phyloP scores from a whole-genome alignment of 2,888 invertebrate species.

The Dendrolimus pini region DNA sequence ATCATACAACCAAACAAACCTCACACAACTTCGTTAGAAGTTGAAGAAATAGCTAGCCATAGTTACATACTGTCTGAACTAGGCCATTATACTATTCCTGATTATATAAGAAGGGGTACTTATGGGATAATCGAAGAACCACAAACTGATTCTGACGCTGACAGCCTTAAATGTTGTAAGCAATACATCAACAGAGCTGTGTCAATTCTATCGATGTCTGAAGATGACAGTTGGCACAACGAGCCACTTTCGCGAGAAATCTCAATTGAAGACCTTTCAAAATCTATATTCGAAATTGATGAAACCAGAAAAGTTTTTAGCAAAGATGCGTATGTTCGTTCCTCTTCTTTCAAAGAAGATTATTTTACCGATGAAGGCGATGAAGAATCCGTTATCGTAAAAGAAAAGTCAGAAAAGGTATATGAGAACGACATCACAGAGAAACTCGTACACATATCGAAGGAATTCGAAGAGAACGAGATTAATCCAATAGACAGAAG shows the following conservation, averaged over 20 bases:
- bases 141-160: conserved; percentile 68
- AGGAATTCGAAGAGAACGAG: conserved; percentile 60
- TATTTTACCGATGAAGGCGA: conserved; percentile 57
- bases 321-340: conserved; percentile 65
- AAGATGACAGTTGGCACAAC: conserved; percentile 78
- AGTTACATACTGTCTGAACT: conserved; percentile 75
- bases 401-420: conserved; percentile 58
- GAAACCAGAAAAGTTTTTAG: conserved; percentile 67
- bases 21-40: conserved; percentile 71
- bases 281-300: conserved; percentile 69
- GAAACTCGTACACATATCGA: conserved; percentile 62
- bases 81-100: conserved; percentile 62
- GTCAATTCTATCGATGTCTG: conserved; percentile 81
- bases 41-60: conserved; percentile 79
- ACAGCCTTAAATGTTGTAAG: conserved; percentile 46
- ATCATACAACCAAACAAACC: conserved; percentile 65
- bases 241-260: conserved; percentile 74
- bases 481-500: conserved; percentile 43
- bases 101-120: conserved; percentile 57
- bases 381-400: conserved; percentile 55
- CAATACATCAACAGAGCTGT: conserved; percentile 66
- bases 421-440: conserved; percentile 70
- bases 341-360: conserved; percentile 69
- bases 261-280: conserved; percentile 76
- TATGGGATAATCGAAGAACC: conserved; percentile 73